Evolutionary conservation across 2,888 invertebrate species (phyloP), one percentile per base, ranked within the genome.

Genomic region (Lomographa bimaculata): DNA sequence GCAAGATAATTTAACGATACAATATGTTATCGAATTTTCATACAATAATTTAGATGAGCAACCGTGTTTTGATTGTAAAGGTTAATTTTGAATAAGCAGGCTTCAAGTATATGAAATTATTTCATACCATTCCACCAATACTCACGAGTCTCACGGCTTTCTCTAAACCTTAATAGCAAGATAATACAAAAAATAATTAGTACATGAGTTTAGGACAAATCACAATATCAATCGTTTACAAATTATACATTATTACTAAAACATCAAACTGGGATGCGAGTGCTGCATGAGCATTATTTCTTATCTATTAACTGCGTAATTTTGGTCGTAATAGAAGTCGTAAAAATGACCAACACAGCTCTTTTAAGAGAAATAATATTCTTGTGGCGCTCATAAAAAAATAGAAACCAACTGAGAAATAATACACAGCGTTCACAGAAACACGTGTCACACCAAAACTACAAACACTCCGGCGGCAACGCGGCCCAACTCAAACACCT

Each of bases 211-310:
- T 69, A 68, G 61, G 71, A 80, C 75, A 71, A 75, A 62, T 73
- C 71, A 80, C 80, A 72, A 79, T 82, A 79, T 78, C 72, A 77
- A 79, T 78, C 64, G 60, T 74, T 77, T 63, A 71, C 78, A 77
- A 59, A 55, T 56, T 59, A 64, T 61, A 58, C 54, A 65, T 32
- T 24, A 23, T 21, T 33, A 14, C 35, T 12, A 36, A 50, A 44
- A 44, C 23, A 48, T 34, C n/a, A 41, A 46, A 46, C 36, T 19
- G 9, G 29, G 29, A 24, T 37, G 25, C 8, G 20, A 42, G 30
- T 9, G 21, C 21, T 25, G 8, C 11, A 20, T 40, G 28, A 25
- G 29, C 28, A 25, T 14, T 11, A 3, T 16, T 8, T n/a, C n/a
- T n/a, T n/a, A n/a, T n/a, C n/a, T n/a, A n/a, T n/a, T n/a, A n/a